These are phyloP conservation scores for Quadroppia sp. DNA, from an alignment of 2,888 invertebrate species.

Conservation along the genomic window DNA sequence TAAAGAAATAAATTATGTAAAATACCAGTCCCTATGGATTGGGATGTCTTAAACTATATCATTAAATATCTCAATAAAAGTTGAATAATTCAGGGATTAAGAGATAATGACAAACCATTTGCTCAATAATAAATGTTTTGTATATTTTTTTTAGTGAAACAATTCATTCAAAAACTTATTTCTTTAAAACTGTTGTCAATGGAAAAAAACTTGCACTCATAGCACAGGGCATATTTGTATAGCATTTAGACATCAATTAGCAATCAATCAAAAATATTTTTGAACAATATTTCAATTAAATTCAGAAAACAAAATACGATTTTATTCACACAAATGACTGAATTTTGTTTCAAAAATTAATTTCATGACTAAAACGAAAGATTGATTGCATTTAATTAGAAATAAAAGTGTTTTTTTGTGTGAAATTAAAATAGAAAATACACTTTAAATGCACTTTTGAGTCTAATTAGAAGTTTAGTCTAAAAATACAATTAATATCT, in stretches of 20 bases:
- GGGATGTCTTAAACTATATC: conserved; percentile 25
- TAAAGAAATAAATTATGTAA: neutral
- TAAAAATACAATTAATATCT: no score
- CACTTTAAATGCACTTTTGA: neutral
- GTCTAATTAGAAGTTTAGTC: no score
- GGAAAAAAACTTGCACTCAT: no score
- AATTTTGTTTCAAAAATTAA: neutral
- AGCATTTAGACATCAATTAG: no score
- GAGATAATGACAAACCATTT: conserved; percentile 1
- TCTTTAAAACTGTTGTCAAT: neutral
- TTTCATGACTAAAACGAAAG: neutral
- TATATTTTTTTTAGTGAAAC: neutral
- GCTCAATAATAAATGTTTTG: neutral
- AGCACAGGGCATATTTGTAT: no score
- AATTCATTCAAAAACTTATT: neutral
- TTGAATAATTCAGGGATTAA: conserved; percentile 20
- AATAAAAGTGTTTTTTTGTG: no score
- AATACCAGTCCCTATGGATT: neutral
- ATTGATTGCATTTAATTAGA: neutral
- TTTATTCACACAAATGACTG: neutral
- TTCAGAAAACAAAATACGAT: no score
- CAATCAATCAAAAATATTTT: no score
- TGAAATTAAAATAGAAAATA: neutral
- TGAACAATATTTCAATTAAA: no score
- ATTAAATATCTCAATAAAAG: neutral